These are phyloP conservation scores for Drosophila varians DNA, from an alignment of 1,140 invertebrate genomes.

Conservation along the genomic window DNA sequence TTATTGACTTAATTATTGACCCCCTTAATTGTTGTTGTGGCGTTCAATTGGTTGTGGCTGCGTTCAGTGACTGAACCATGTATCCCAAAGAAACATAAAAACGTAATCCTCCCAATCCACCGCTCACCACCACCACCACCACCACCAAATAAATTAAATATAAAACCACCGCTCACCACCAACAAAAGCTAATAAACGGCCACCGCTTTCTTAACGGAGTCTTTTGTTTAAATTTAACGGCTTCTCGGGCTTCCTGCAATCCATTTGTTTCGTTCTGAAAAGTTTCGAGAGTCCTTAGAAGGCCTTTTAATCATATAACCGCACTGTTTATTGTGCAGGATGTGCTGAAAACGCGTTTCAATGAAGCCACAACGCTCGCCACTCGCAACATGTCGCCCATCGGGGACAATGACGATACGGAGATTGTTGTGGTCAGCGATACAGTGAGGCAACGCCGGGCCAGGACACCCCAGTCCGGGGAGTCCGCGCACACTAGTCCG, in stretches of 20 bases:
- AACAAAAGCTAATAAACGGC: conserved; percentile 56
- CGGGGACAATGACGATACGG: conserved; percentile 62
- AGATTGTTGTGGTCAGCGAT: conserved; percentile 83
- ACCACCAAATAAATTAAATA: conserved; percentile 16
- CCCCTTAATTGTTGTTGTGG: conserved; percentile 57
- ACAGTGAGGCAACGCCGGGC: conserved; percentile 82
- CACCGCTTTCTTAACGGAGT: conserved; percentile 43
- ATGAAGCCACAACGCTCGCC: conserved; percentile 54
- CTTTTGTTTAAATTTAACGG: conserved; percentile 27
- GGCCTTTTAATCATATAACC: too few species aligned
- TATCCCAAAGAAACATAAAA: conserved; percentile 38
- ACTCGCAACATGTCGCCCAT: conserved; percentile 15
- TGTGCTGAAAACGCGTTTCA: conserved; percentile 64
- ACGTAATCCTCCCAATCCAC: conserved; percentile 43
- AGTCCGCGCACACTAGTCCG: conserved; percentile 34
- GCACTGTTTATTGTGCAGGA: conserved; percentile 67
- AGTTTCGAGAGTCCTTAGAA: conserved; percentile 24
- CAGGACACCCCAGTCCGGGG: conserved; percentile 66
- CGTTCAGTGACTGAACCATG: conserved; percentile 56
- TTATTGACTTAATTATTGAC: conserved; percentile 29
- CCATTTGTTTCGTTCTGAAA: conserved; percentile 22
- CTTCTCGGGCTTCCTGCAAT: conserved; percentile 28
- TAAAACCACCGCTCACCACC: conserved; percentile 38
- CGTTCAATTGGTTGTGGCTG: conserved; percentile 68
- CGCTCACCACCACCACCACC: conserved; percentile 33